These are phyloP conservation scores for Cichlasoma orientale DNA, from an alignment of 2,797 vertebrate species.

Conservation along the genomic window DNA sequence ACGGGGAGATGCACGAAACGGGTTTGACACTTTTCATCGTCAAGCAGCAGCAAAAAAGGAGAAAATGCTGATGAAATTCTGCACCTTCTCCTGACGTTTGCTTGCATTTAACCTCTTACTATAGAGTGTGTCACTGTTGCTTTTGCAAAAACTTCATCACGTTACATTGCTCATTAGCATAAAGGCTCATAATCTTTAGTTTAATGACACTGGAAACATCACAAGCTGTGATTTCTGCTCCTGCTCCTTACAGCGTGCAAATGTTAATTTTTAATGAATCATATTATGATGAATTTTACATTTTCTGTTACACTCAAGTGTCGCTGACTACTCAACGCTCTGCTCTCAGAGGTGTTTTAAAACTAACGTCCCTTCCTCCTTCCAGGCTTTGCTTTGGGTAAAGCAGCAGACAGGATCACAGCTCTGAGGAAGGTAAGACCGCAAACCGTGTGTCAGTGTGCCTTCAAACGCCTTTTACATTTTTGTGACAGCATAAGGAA, in stretches of 20 bases:
- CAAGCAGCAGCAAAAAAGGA: neutral
- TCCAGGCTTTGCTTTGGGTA: conserved; percentile 93
- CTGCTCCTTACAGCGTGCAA: neutral
- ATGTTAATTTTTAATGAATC: neutral
- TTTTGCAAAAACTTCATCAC: neutral
- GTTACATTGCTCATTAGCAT: neutral
- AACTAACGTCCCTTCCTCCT: neutral
- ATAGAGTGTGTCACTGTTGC: neutral
- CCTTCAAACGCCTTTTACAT: neutral
- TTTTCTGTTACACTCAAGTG: neutral
- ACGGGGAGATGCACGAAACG: neutral
- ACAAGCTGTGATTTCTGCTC: neutral
- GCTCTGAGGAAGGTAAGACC: conserved; percentile 88
- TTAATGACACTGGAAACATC: neutral
- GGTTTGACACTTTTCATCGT: conserved; percentile 8
- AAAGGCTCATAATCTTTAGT: neutral
- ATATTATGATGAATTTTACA: neutral
- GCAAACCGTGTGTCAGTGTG: neutral
- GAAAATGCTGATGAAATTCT: conserved; percentile 5
- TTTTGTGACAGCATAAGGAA: neutral
- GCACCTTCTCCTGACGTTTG: neutral
- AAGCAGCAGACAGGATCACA: conserved; percentile 85
- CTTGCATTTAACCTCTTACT: neutral
- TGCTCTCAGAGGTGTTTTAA: neutral
- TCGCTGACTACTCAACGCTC: neutral